Evolutionary conservation across 64 coral and sea anemone genomes (phyloP).

Genomic region (Stichodactyla mertensii): DNA sequence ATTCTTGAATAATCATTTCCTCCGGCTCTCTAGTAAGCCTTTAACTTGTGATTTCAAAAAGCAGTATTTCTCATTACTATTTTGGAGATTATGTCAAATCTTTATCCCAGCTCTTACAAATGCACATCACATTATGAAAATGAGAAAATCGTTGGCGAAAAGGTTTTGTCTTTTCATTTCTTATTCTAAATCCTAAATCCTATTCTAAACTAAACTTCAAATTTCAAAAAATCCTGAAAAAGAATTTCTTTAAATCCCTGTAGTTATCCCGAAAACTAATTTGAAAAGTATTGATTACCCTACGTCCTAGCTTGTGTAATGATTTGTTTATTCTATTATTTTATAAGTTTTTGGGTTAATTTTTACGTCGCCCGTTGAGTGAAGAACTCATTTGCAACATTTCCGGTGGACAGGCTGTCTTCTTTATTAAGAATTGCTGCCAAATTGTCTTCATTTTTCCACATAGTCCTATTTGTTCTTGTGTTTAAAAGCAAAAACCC

Average conservation of each 20-base stretch:
- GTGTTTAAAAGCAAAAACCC: background rate
- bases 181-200: background rate
- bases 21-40: background rate
- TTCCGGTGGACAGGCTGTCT: background rate
- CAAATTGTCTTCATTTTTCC: background rate
- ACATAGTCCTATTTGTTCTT: background rate
- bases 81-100: background rate
- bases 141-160: too few relatives aligned
- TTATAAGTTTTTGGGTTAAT: constrained; percentile 5
- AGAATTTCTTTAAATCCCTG: background rate
- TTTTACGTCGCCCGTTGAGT: background rate
- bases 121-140: background rate
- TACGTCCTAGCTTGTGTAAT: background rate
- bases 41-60: background rate
- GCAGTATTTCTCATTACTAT: background rate
- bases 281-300: background rate
- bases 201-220: too few relatives aligned
- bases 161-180: background rate
- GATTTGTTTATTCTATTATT: background rate
- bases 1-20: background rate
- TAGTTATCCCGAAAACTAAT: background rate
- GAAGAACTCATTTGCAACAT: constrained; percentile 5
- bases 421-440: background rate
- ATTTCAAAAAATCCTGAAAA: background rate
- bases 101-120: background rate